Evolutionary conservation across 2,888 invertebrate genomes (phyloP), one percentile per base, ranked within the genome.

Genomic region (Marronus borbonicus): DNA sequence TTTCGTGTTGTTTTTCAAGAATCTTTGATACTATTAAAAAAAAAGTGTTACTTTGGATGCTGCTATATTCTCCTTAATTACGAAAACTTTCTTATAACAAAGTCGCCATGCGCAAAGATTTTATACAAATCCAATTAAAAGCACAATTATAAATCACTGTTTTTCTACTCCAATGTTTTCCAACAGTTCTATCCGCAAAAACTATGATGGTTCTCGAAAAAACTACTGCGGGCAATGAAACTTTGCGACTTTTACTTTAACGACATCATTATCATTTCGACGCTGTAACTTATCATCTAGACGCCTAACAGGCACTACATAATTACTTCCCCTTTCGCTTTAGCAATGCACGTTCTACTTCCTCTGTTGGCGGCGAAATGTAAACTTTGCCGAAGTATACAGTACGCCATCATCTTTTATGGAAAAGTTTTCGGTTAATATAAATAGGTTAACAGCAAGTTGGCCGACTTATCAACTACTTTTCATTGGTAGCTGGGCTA

Each of bases 401-500:
- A 58, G 17, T 20, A 17, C 68, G 24, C 24, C 12, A 28, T n/a
- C 50, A 62, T 14, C 60, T 74, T 60, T 60, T 58, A 74, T 39
- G 60, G 44, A 60, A 74, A 60, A 74, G 60, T 74, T 74, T 74
- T 74, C 49, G 72, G 72, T 74, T 60, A 72, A 58, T 60, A 74
- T 49, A 74, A 74, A 74, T 74, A 74, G 60, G 20, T n/a, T 60
- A 74, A 60, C 36, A 44, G 68, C 3, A 68, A 68, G 55, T 60
- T 49, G 70, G 55, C 55, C 70, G 49, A 49, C 77, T 77, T 79
- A 78, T 78, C 77, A 72, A 76, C 79, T 79, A 68, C 78, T 82
- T 84, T 75, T 77, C 81, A 81, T 81, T 81, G 80, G 81, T 82
- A 58, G 55, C 55, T 20, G n/a, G 55, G 10, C 10, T 44, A 44